A percentile compares a stretch with the other conserved stretches of the same genome.
phyloP scores from a whole-genome alignment of 2,888 invertebrate genomes.

The Nephrotoma appendiculata region DNA sequence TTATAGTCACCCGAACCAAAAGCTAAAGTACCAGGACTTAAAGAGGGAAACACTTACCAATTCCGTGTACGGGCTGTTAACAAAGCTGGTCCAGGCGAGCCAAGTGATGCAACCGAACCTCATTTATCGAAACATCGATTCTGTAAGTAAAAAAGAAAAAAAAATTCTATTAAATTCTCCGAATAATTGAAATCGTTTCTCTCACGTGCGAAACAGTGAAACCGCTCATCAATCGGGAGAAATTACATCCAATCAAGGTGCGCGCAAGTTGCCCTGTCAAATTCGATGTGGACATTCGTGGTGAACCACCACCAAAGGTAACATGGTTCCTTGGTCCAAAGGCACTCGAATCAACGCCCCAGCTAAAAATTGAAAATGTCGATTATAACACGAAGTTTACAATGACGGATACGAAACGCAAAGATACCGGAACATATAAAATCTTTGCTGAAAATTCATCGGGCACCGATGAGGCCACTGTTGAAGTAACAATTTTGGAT shows the following conservation, averaged over 20 bases:
- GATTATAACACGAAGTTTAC: conserved; percentile 82
- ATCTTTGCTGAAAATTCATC: conserved; percentile 86
- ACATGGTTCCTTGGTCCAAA: conserved; percentile 49
- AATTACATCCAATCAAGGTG: conserved; percentile 74
- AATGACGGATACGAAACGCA: conserved; percentile 65
- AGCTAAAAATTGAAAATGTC: conserved; percentile 70
- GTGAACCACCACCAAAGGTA: conserved; percentile 89
- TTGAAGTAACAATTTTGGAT: conserved; percentile 78
- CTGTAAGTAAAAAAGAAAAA: conserved; percentile 39
- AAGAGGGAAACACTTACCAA: conserved; percentile 86
- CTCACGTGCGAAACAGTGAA: conserved; percentile 47
- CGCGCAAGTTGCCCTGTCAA: conserved; percentile 83
- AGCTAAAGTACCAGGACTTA: conserved; percentile 70
- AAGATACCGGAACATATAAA: conserved; percentile 79
- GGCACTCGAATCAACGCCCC: conserved; percentile 50
- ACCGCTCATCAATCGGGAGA: conserved; percentile 89
- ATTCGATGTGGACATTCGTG: conserved; percentile 86
- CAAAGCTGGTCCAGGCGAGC: conserved; percentile 86
- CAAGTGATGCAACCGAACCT: conserved; percentile 76
- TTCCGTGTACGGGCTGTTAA: conserved; percentile 91
- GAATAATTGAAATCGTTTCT: background rate
- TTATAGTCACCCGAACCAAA: conserved; percentile 56
- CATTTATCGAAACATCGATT: conserved; percentile 77
- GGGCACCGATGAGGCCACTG: conserved; percentile 85
- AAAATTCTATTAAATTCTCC: background rate